Conservation (phyloP, 2,797 vertebrate species). For the Neosilurus mollespiculum region DNA sequence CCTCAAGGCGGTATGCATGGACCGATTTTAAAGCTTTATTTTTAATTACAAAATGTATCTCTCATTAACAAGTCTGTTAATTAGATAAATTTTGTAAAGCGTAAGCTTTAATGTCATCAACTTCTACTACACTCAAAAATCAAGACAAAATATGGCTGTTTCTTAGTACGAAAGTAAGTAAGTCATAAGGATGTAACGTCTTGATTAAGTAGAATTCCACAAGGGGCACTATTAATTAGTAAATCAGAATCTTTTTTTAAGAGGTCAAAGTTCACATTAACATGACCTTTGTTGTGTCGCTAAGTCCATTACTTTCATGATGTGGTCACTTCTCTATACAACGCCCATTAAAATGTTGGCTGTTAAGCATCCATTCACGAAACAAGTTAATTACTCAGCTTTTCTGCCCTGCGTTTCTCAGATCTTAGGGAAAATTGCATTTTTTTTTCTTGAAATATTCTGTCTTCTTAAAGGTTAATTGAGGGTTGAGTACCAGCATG, state of each 20-base stretch:
- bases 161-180: not conserved
- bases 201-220: not conserved
- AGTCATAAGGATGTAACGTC: not conserved
- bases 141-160: not conserved
- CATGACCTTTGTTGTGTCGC: not conserved
- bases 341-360: not conserved
- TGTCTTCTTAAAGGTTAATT: slow-evolving; percentile 53
- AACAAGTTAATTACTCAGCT: slow-evolving; percentile 20
- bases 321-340: not conserved
- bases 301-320: not conserved
- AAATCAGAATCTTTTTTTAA: not conserved
- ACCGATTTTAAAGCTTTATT: not conserved
- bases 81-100: not conserved
- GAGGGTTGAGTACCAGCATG: slow-evolving; percentile 39
- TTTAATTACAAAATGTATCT: not conserved
- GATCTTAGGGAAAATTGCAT: slow-evolving; percentile 7
- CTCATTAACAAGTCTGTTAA: not conserved
- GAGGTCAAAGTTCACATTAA: not conserved
- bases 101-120: no score
- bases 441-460: slow-evolving; percentile 26
- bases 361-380: not conserved
- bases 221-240: not conserved
- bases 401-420: slow-evolving; percentile 6
- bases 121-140: no score
- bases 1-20: not conserved